Evolutionary conservation across 2,888 invertebrate genomes (phyloP).

Genomic region (Argynnis bischoffii): DNA sequence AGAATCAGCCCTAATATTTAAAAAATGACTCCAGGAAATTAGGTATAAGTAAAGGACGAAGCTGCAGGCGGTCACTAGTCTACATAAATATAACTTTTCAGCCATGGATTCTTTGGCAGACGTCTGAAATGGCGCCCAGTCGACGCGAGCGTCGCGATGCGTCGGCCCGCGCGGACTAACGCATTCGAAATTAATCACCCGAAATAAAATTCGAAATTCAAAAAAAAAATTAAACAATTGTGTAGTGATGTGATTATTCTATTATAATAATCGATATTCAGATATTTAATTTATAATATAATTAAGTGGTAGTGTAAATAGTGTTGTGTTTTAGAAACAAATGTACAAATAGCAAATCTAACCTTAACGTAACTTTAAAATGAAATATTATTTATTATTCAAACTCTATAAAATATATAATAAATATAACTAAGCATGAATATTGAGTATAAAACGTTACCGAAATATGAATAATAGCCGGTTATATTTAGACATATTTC

Average conservation of each 20-base stretch:
- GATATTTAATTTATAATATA: background rate
- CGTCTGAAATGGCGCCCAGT: conserved; percentile 72
- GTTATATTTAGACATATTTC: conserved; percentile 52
- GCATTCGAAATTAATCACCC: conserved; percentile 47
- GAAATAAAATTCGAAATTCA: conserved; percentile 35
- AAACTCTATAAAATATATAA: background rate
- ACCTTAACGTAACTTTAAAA: background rate
- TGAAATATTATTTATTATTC: background rate
- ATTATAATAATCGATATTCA: conserved; percentile 19
- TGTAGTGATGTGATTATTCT: conserved; percentile 28
- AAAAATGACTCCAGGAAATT: background rate
- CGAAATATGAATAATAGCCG: conserved; percentile 25
- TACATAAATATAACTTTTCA: conserved; percentile 76
- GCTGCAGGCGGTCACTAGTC: conserved; percentile 30
- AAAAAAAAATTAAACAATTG: conserved; percentile 28
- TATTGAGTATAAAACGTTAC: conserved; percentile 1
- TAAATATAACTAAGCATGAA: background rate
- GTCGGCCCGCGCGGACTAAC: conserved; percentile 61
- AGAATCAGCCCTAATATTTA: too few species aligned
- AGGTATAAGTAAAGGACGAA: conserved; percentile 9
- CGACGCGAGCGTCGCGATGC: conserved; percentile 67
- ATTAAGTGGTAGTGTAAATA: conserved; percentile 3
- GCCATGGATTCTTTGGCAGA: conserved; percentile 73
- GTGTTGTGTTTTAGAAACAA: conserved; percentile 14
- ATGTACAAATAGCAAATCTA: background rate